These are phyloP conservation scores for Amblyraja radiata DNA, from an alignment of 2,797 vertebrate species.

Conservation along the genomic window DNA sequence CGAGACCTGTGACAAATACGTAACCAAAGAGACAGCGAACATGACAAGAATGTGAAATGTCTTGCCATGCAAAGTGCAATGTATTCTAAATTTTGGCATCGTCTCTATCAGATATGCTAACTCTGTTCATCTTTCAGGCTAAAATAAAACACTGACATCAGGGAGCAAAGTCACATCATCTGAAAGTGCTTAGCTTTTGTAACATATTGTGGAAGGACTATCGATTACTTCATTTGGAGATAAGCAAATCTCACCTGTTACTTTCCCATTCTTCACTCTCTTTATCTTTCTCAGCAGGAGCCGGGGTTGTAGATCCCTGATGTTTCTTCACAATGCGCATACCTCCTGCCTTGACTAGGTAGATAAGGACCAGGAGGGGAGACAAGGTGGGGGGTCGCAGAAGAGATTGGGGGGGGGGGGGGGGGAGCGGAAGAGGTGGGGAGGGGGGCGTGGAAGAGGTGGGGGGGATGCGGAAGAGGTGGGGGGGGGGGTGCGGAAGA, in stretches of 20 bases:
- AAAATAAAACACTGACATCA: neutral
- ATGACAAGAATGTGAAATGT: neutral
- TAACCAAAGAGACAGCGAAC: neutral
- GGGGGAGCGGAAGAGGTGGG: neutral
- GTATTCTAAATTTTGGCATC: neutral
- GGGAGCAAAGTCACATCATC: neutral
- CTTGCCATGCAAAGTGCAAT: neutral
- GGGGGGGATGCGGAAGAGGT: neutral
- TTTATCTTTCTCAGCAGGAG: slow-evolving; percentile 69
- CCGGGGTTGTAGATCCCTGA: slow-evolving; percentile 57
- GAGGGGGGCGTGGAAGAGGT: neutral
- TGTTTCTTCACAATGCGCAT: slow-evolving; percentile 98
- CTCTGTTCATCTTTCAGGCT: neutral
- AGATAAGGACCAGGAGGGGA: slow-evolving; percentile 41
- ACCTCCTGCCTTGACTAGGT: slow-evolving; percentile 85
- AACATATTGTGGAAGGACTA: neutral
- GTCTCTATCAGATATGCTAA: neutral
- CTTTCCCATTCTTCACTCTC: slow-evolving; percentile 79
- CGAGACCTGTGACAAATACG: neutral
- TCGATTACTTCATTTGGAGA: neutral
- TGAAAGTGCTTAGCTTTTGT: neutral
- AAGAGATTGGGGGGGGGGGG: too few relatives aligned
- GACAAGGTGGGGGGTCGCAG: neutral
- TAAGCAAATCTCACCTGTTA: slow-evolving; percentile 65
- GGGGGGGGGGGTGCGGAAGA: neutral